Conservation (phyloP, 1,140 invertebrate species). For the Bombus balteatus region DNA sequence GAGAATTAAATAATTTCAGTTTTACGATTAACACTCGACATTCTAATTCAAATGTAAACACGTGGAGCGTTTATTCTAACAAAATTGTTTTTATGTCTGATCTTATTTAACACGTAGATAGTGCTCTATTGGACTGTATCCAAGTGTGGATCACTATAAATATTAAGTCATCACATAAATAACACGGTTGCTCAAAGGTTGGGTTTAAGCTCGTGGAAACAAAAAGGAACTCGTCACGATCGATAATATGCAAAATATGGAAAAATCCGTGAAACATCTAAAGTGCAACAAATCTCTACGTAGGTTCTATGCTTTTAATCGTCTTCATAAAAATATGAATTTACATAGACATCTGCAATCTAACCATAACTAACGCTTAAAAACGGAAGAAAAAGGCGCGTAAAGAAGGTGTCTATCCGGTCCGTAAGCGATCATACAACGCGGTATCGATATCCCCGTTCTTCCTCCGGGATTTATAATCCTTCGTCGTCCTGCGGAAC, state of each 20-base stretch:
- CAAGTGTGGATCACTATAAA: too few species aligned
- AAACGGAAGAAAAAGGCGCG: neutral
- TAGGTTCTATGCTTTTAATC: neutral
- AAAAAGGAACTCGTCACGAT: too few species aligned
- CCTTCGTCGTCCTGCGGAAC: slow-evolving; percentile 9
- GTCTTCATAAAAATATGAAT: neutral
- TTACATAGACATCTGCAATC: neutral
- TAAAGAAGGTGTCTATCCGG: slow-evolving; percentile 15
- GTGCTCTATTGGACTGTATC: neutral
- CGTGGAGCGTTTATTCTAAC: too few species aligned
- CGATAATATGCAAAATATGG: too few species aligned
- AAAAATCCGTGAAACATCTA: too few species aligned
- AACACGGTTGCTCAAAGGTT: too few species aligned
- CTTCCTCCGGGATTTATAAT: slow-evolving; percentile 46
- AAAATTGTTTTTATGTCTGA: too few species aligned
- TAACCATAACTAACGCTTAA: neutral
- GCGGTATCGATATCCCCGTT: slow-evolving; percentile 39
- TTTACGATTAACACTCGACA: too few species aligned
- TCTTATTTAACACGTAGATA: neutral
- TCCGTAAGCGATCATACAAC: slow-evolving; percentile 22
- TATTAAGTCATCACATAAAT: too few species aligned
- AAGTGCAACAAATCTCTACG: neutral
- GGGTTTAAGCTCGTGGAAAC: too few species aligned
- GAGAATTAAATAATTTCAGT: too few species aligned
- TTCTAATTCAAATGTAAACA: too few species aligned